Conservation (phyloP, 2,797 vertebrate genomes). For the Crocidura indochinensis region DNA sequence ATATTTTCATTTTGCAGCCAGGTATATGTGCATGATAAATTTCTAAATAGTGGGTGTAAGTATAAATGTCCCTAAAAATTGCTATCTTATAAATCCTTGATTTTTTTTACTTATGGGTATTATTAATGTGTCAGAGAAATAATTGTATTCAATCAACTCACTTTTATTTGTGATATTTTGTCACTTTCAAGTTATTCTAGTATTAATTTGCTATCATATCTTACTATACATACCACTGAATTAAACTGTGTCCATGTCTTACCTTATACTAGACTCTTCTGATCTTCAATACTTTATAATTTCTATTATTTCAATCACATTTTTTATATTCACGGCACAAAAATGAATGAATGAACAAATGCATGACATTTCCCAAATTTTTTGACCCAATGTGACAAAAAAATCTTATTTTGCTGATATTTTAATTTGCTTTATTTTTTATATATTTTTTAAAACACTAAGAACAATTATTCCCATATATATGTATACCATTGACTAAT, state of each 20-base stretch:
- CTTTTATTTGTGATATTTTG: not conserved
- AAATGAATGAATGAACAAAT: not conserved
- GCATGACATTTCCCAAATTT: not conserved
- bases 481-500: no score
- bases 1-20: not conserved
- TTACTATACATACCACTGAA: not conserved
- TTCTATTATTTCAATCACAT: not conserved
- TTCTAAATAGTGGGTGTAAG: not conserved
- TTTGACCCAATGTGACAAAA: no score
- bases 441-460: no score
- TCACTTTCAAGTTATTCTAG: not conserved
- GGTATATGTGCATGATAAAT: not conserved
- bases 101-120: not conserved
- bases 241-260: slow-evolving; percentile 28
- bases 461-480: no score
- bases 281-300: not conserved
- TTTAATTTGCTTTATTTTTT: no score
- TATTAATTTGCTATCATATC: not conserved
- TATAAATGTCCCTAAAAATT: not conserved
- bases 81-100: no score
- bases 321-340: not conserved
- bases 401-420: no score
- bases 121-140: not conserved
- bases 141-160: slow-evolving; percentile 1
- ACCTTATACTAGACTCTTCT: not conserved